A percentile compares a stretch with the other conserved stretches of the same genome.
These are phyloP conservation scores for Solea senegalensis DNA, from an alignment of 2,113 vertebrate species.

Conservation along the genomic window DNA sequence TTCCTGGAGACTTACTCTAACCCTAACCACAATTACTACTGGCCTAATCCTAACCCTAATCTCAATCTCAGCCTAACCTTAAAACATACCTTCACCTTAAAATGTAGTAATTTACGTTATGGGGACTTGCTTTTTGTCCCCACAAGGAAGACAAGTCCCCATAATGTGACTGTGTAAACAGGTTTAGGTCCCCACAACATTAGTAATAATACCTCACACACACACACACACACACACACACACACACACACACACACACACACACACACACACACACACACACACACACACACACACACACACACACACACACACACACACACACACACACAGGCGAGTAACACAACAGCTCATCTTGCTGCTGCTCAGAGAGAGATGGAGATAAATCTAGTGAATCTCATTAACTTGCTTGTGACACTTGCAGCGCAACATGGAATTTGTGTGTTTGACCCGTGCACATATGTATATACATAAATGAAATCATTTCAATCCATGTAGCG, in stretches of 20 bases:
- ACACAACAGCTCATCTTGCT: slow-evolving; percentile 27
- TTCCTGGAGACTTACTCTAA: too few species aligned
- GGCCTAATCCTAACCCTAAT: too few species aligned
- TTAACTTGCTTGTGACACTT: slow-evolving; percentile 37
- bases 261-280: slow-evolving; percentile 26
- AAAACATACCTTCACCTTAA: too few species aligned
- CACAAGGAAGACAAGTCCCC: too few species aligned
- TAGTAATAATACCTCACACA: too few species aligned
- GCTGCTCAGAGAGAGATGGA: slow-evolving; percentile 25
- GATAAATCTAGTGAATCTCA: slow-evolving; percentile 50
- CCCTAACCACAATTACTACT: too few species aligned
- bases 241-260: slow-evolving; percentile 26
- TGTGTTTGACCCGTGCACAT: slow-evolving; percentile 15
- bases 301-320: not conserved
- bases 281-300: slow-evolving; percentile 25
- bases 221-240: slow-evolving; percentile 26
- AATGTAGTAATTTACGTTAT: too few species aligned
- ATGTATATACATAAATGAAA: not conserved
- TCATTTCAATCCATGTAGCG: slow-evolving; percentile 1
- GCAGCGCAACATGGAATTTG: slow-evolving; percentile 20
- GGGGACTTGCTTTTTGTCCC: too few species aligned
- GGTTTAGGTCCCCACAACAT: too few species aligned
- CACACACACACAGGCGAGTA: not conserved
- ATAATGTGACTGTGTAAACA: too few species aligned
- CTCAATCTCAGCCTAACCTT: too few species aligned